Evolutionary conservation across 2,888 invertebrate genomes (phyloP), one percentile per base, ranked within the genome.

Genomic region (Charanyca ferruginea): DNA sequence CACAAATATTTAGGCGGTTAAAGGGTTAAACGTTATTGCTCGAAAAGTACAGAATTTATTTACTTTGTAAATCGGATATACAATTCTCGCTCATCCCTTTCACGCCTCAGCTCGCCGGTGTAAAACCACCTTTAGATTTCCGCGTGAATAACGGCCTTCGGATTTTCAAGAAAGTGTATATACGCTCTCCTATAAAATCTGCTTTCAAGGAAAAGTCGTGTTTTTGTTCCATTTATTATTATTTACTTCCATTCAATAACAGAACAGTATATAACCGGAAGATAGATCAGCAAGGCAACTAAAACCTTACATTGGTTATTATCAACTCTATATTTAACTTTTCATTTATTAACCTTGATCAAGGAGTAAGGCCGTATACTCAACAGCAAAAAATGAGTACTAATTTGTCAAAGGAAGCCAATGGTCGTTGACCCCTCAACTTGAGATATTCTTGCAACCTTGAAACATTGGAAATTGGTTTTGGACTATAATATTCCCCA

Each of bases 241-340:
- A 42, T 8, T 28, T 23, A 71, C 7, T 22, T 32, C 18, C 32
- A 48, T 41, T 49, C 11, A 47, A n/a, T 54, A 51, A 53, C 18
- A 54, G 45, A 59, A 73, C 25, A 20, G 3, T 11, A 20, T 23
- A 35, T 32, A 11, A 52, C 63, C 63, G 54, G 55, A 63, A 73
- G 44, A 47, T 38, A 42, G 13, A 45, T 9, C 3, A 16, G 7
- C 22, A 73, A 69, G 32, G 55, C 9, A 75, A 41, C 42, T 20
- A 22, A 23, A 42, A 58, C 3, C 9, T 11, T 18, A 9, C 13
- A 28, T 5, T 45, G 7, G 35, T 32, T 42, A 44, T 60, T 42
- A 44, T 60, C 52, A 11, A 45, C 20, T 28, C 11, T 49, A 16
- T 23, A 54, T 38, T 48, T 44, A 38, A n/a, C n/a, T 53, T 28